Conservation (phyloP, 2,888 invertebrate species). For the Rhyacophila evoluta region DNA sequence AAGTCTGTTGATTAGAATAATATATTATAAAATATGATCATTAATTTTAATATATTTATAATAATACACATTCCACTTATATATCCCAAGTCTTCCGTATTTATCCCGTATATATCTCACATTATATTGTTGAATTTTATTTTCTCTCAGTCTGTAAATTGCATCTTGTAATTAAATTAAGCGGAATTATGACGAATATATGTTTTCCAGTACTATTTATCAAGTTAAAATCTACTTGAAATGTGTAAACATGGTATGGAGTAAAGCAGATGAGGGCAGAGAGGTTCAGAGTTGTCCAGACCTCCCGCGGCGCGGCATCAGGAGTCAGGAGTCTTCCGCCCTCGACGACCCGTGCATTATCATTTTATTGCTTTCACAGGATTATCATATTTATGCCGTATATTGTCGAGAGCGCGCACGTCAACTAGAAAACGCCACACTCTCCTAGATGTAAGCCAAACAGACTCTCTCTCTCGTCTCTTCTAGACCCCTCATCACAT, state of each 20-base stretch:
- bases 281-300: neutral
- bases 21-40: no score
- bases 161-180: no score
- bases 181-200: no score
- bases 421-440: neutral
- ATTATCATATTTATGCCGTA: constrained; percentile 50
- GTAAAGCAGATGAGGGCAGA: neutral
- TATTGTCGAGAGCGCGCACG: constrained; percentile 42
- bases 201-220: no score
- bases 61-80: no score
- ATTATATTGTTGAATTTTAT: no score
- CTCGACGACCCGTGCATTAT: constrained; percentile 37
- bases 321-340: neutral
- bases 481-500: neutral
- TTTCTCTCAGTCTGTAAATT: no score
- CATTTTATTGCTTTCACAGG: constrained; percentile 51
- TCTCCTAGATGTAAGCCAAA: neutral
- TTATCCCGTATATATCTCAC: no score
- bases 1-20: no score
- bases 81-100: no score
- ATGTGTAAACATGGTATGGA: neutral
- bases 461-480: neutral
- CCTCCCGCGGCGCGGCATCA: neutral
- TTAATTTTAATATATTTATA: no score
- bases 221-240: neutral